A percentile compares a stretch with the other conserved stretches of the same genome.
phyloP scores from a whole-genome alignment of 1,140 invertebrate species.

The Bicyclus anynana region DNA sequence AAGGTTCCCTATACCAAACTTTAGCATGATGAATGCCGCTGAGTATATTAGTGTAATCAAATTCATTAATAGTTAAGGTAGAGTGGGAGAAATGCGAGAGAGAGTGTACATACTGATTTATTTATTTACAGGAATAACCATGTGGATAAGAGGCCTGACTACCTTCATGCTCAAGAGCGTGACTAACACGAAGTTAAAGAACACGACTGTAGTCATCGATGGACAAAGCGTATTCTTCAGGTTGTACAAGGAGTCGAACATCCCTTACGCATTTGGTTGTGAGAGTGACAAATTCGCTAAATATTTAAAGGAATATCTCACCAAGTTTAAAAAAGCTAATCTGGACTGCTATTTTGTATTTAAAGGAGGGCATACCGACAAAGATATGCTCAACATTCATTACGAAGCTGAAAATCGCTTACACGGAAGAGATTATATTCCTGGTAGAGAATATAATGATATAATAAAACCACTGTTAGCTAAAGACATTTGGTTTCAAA shows the following conservation, averaged over 20 bases:
- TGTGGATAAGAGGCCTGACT: constrained; percentile 14
- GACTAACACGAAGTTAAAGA: constrained; percentile 10
- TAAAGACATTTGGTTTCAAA: constrained; percentile 31
- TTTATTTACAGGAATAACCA: constrained; percentile 14
- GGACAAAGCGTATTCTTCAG: constrained; percentile 41
- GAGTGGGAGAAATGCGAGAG: no score
- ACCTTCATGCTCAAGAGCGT: background rate
- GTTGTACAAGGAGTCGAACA: constrained; percentile 18
- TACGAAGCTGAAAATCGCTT: background rate
- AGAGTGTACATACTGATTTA: no score
- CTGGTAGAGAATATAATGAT: background rate
- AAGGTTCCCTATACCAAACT: no score
- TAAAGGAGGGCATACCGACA: constrained; percentile 37
- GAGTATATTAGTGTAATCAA: no score
- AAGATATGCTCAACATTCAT: background rate
- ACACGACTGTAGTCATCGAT: constrained; percentile 39
- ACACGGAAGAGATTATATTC: constrained; percentile 9
- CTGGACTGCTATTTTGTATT: constrained; percentile 45
- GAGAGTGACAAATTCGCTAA: constrained; percentile 36
- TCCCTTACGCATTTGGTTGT: constrained; percentile 28
- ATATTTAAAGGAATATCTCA: constrained; percentile 26
- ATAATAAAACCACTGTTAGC: constrained; percentile 24
- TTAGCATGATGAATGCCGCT: no score
- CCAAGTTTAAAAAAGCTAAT: constrained; percentile 37
- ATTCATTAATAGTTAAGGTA: no score